Evolutionary conservation across 2,113 vertebrate genomes (phyloP).

Genomic region (Oceanodroma tethys): DNA sequence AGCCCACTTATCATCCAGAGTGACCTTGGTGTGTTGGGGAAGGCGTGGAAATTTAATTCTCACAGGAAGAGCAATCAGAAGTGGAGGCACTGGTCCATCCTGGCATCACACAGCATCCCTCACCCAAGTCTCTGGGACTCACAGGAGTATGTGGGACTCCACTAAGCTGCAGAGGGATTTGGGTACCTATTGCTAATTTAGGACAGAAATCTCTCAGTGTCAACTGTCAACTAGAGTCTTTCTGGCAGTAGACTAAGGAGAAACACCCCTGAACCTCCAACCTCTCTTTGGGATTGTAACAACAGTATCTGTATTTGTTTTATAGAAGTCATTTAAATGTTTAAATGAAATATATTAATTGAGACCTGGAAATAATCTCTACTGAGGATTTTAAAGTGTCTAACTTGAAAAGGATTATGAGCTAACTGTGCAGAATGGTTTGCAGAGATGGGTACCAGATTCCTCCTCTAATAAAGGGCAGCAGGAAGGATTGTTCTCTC

Average conservation of each 20-base stretch:
- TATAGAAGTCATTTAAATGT: not conserved
- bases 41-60: not conserved
- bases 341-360: not conserved
- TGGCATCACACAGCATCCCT: not conserved
- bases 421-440: not conserved
- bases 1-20: not conserved
- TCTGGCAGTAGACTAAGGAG: not conserved
- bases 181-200: not conserved
- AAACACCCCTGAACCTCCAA: not conserved
- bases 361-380: not conserved
- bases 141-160: not conserved
- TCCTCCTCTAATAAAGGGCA: not conserved
- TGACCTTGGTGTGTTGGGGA: not conserved
- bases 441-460: not conserved
- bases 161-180: not conserved
- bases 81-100: not conserved
- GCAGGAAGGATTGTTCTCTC: not conserved
- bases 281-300: not conserved
- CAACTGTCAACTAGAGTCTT: not conserved
- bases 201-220: not conserved
- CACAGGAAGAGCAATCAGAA: not conserved
- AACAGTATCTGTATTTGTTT: not conserved
- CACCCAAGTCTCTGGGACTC: not conserved
- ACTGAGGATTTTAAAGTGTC: not conserved
- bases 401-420: not conserved